Percentiles rank a stretch among this genome's conserved stretches.
Evolutionary conservation across 2,888 invertebrate genomes (phyloP).

Genomic region (Torymus auratus): DNA sequence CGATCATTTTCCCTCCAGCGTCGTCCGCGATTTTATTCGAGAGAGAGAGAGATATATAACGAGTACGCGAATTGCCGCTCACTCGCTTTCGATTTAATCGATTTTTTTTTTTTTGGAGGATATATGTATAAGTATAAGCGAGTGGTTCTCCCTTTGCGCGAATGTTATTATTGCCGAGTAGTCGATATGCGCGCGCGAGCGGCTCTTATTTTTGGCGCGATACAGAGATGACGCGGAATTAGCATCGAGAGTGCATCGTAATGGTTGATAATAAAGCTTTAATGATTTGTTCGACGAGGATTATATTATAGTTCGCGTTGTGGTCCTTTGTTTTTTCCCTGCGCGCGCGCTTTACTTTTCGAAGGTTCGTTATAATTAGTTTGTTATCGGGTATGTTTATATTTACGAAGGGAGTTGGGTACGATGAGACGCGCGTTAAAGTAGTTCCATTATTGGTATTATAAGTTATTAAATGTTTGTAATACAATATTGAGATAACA

Average conservation of each 20-base stretch:
- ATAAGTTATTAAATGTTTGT: too few species aligned
- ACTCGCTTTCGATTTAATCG: conserved; percentile 38
- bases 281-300: conserved; percentile 34
- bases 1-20: conserved; percentile 56
- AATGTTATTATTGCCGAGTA: too few species aligned
- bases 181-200: too few species aligned
- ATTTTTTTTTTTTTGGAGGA: too few species aligned
- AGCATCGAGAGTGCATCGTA: conserved; percentile 42
- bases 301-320: not conserved
- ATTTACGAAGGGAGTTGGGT: too few species aligned
- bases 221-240: not conserved
- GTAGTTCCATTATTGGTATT: too few species aligned
- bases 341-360: too few species aligned
- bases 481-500: too few species aligned
- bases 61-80: not conserved
- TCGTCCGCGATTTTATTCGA: conserved; percentile 41
- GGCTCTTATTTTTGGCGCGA: conserved; percentile 18
- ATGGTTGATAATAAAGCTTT: conserved; percentile 48
- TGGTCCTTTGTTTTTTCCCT: conserved; percentile 1
- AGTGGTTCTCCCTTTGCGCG: not conserved
- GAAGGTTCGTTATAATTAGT: too few species aligned
- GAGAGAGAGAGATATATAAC: conserved; percentile 24
- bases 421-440: too few species aligned
- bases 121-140: too few species aligned
- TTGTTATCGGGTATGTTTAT: too few species aligned